Percentiles rank a stretch among this genome's conserved stretches.
These are phyloP conservation scores for Chromobotia macracanthus DNA, from an alignment of 2,797 vertebrate genomes.

Conservation along the genomic window DNA sequence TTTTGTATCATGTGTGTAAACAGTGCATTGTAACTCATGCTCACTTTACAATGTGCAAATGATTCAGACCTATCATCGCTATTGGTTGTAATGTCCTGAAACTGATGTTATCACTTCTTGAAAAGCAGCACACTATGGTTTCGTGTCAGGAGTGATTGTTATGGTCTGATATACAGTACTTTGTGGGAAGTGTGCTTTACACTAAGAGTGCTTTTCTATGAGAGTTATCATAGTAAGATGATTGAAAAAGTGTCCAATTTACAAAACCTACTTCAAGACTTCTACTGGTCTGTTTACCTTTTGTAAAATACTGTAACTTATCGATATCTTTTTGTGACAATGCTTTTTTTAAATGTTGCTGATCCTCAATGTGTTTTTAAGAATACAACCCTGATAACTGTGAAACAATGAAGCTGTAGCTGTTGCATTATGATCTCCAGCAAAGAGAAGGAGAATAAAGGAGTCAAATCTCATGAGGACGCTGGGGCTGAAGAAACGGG, in stretches of 20 bases:
- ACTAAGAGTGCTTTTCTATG: neutral
- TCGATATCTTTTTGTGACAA: neutral
- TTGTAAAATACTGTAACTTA: neutral
- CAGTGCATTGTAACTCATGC: neutral
- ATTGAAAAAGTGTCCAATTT: too few species aligned
- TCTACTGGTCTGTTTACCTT: neutral
- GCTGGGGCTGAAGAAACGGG: conserved; percentile 65
- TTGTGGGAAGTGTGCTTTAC: neutral
- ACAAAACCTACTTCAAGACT: too few species aligned
- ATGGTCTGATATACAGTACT: neutral
- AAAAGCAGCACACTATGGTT: too few species aligned
- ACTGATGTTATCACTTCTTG: too few species aligned
- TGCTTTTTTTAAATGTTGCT: neutral
- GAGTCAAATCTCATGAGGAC: conserved; percentile 32
- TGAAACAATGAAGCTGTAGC: neutral
- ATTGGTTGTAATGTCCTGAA: neutral
- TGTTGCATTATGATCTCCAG: conserved; percentile 10
- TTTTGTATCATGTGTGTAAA: neutral
- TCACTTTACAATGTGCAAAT: neutral
- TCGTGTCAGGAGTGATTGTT: too few species aligned
- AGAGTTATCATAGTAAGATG: too few species aligned
- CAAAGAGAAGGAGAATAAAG: conserved; percentile 1
- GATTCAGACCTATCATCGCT: neutral
- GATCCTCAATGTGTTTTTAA: neutral
- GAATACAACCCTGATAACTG: neutral